Evolutionary conservation across 1,140 invertebrate species (phyloP), one percentile per base, ranked within the genome.

Genomic region (Lucilia sericata): DNA sequence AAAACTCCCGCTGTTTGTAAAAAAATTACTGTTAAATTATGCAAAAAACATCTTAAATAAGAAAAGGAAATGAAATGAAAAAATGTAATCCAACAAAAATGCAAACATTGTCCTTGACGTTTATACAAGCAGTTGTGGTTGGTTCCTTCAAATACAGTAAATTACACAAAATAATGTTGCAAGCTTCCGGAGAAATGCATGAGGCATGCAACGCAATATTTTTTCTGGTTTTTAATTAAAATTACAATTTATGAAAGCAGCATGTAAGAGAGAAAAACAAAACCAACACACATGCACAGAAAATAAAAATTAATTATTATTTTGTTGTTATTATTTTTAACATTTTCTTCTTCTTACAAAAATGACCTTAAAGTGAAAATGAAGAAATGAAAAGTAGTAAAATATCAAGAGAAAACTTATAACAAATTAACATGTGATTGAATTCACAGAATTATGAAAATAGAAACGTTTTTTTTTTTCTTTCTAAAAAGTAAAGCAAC

Each of bases 181-280:
- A 70, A 70, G n/a, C n/a, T 70, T 70, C 65, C 65, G 65, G 65
- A 70, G 17, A 70, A 70, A 70, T 70, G 65, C 65, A 70, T 70
- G 65, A 5, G 65, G 19, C 65, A 70, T 70, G 65, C 65, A 70
- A 70, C n/a, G 25, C 19, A 10, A 55, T 12, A 14, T 17, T 60
- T 60, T 5, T 60, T 60, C 3, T 17, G 13, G 7, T 25, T 25
- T 70, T 70, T 70, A 70, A 70, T 70, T 21, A 70, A 21, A 70
- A 70, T 21, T 70, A 5, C 19, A 70, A 21, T 70, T 70, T 70
- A 70, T 25, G 55, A 60, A 70, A 21, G 21, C 65, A 70, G 65
- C 65, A 70, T 70, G 65, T 21, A 25, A 70, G 10, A 12, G n/a
- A 2, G 25, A 3, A 30, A 17, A 17, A n/a, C n/a, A 60, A 12